Evolutionary conservation across 2,113 vertebrate species (phyloP).

Genomic region (Chascanopsetta lugubris): DNA sequence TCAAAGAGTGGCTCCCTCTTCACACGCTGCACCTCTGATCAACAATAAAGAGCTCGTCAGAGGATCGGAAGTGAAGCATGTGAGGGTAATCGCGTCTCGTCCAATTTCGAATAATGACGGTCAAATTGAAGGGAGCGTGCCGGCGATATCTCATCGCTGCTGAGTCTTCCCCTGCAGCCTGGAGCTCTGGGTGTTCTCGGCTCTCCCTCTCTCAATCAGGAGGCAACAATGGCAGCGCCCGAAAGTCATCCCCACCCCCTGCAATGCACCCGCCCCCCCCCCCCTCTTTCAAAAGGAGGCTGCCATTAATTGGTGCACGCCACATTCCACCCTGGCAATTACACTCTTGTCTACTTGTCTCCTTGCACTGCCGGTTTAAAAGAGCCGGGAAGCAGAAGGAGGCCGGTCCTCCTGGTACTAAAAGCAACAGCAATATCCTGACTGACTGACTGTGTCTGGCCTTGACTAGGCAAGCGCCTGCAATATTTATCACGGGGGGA

Average conservation of each 20-base stretch:
- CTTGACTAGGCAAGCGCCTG: constrained; percentile 63
- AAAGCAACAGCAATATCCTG: constrained; percentile 79
- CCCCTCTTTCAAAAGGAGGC: constrained; percentile 58
- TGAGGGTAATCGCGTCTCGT: constrained; percentile 34
- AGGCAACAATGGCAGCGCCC: constrained; percentile 59
- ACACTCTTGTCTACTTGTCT: constrained; percentile 68
- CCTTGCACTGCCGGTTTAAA: constrained; percentile 49
- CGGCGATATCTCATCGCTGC: constrained; percentile 12
- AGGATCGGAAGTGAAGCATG: constrained; percentile 27
- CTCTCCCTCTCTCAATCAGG: constrained; percentile 54
- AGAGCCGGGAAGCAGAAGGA: constrained; percentile 65
- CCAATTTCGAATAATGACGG: constrained; percentile 45
- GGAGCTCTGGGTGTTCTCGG: constrained; percentile 43
- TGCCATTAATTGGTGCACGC: constrained; percentile 63
- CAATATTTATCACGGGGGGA: constrained; percentile 75
- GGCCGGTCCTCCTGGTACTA: constrained; percentile 71
- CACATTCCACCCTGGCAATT: constrained; percentile 73
- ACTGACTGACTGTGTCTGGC: constrained; percentile 72
- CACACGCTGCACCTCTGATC: constrained; percentile 16
- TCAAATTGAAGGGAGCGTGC: constrained; percentile 28
- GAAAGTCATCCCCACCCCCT: constrained; percentile 65
- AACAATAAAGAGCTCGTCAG: constrained; percentile 33
- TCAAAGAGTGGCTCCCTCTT: constrained; percentile 35
- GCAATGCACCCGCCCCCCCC: too few relatives aligned
- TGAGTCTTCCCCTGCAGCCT: constrained; percentile 20